Evolutionary conservation across 2,888 invertebrate genomes (phyloP).

Genomic region (Lobophora halterata): DNA sequence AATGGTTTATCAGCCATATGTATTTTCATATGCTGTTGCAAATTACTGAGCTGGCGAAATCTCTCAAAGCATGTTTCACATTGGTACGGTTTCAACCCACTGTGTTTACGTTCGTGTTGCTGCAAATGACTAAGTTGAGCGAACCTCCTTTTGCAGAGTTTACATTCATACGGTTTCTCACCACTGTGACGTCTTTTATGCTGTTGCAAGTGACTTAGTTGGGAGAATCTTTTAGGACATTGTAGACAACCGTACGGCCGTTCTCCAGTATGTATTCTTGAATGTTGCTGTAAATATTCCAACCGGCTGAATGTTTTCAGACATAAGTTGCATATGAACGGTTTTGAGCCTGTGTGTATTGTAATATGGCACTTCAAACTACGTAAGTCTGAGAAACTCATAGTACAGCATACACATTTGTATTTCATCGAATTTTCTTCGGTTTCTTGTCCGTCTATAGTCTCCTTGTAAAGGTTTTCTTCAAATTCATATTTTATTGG

Average conservation of each 20-base stretch:
- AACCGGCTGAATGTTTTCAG: conserved; percentile 8
- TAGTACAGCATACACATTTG: too few relatives aligned
- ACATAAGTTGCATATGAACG: conserved; percentile 4
- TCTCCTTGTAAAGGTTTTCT: too few relatives aligned
- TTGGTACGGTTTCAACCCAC: too few relatives aligned
- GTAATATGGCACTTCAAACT: conserved; percentile 4
- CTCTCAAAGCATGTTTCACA: too few relatives aligned
- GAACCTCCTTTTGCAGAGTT: background rate
- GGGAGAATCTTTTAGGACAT: conserved; percentile 2
- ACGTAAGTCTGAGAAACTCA: background rate
- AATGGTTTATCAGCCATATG: too few relatives aligned
- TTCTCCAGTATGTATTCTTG: conserved; percentile 6
- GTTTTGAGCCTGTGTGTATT: conserved; percentile 8
- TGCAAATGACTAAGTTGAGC: background rate
- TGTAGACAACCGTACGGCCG: conserved; percentile 3
- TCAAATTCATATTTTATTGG: too few relatives aligned
- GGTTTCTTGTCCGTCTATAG: too few relatives aligned
- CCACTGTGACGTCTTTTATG: background rate
- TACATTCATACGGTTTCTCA: background rate
- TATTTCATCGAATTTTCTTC: too few relatives aligned
- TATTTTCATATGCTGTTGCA: background rate
- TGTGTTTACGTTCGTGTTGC: too few relatives aligned
- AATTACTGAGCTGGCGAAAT: background rate
- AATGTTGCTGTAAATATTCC: conserved; percentile 7
- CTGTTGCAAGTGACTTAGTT: conserved; percentile 6